A percentile compares a stretch with the other conserved stretches of the same genome.
Conservation (phyloP, 2,888 invertebrate species). For the Meloe dianella region DNA sequence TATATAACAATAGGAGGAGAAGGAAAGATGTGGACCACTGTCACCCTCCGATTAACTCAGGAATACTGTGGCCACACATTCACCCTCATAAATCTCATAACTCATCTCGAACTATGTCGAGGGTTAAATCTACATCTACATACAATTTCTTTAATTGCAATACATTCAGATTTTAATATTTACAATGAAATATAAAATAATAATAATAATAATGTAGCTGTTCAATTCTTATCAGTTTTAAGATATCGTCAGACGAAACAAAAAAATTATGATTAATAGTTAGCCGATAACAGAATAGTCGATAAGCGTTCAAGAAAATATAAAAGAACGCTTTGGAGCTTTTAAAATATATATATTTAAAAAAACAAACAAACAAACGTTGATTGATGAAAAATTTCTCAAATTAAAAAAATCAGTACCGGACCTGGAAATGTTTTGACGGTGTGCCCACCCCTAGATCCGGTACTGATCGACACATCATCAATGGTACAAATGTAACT, state of each 20-base stretch:
- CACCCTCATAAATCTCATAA: constrained; percentile 38
- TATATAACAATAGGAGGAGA: not conserved
- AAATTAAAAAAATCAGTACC: too few species aligned
- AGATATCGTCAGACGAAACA: not conserved
- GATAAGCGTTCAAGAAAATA: not conserved
- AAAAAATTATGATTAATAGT: constrained; percentile 3
- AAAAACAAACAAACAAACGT: not conserved
- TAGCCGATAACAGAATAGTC: not conserved
- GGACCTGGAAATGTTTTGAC: too few species aligned
- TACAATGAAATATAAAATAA: not conserved
- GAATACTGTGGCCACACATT: constrained; percentile 35
- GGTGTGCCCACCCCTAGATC: too few species aligned
- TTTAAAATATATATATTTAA: too few species aligned
- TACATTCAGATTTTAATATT: not conserved
- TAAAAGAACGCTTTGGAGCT: not conserved
- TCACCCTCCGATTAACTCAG: constrained; percentile 44
- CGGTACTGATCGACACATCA: too few species aligned
- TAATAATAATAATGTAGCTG: not conserved
- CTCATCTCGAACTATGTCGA: constrained; percentile 31
- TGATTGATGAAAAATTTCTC: not conserved
- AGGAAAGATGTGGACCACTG: constrained; percentile 27
- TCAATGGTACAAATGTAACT: too few species aligned
- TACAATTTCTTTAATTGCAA: constrained; percentile 28
- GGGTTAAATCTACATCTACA: constrained; percentile 20
- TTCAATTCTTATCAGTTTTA: not conserved